Evolutionary conservation across 1,140 invertebrate species (phyloP).

Genomic region (Gonatopus flavifemur): DNA sequence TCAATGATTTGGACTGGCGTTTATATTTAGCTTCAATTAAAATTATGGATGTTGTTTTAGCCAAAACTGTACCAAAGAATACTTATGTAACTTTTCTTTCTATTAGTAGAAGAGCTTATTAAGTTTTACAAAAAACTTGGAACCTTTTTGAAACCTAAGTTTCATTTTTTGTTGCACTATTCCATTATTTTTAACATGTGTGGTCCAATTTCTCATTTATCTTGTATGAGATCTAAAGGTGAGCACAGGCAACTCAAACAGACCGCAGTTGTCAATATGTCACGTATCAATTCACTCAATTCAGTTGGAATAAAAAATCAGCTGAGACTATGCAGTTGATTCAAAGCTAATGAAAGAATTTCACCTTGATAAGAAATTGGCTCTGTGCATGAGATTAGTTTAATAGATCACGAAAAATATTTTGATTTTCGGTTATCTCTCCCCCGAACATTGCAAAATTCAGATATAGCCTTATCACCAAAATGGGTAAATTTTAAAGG

Average conservation of each 20-base stretch:
- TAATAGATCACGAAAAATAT: background rate
- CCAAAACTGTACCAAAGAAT: slow-evolving; percentile 2
- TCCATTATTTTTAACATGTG: slow-evolving; percentile 9
- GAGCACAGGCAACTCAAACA: slow-evolving; percentile 2
- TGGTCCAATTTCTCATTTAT: slow-evolving; percentile 11
- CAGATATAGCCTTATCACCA: background rate
- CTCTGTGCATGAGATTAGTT: background rate
- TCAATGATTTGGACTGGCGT: slow-evolving; percentile 28
- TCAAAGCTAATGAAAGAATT: background rate
- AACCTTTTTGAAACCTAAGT: slow-evolving; percentile 12
- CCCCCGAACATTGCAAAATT: background rate
- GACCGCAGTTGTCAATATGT: background rate
- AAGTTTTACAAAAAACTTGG: slow-evolving; percentile 7
- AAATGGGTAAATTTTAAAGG: too few relatives aligned
- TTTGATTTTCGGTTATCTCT: background rate
- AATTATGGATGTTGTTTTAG: slow-evolving; percentile 7
- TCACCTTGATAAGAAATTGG: background rate
- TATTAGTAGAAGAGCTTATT: slow-evolving; percentile 16
- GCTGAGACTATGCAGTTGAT: slow-evolving; percentile 4
- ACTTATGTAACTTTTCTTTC: slow-evolving; percentile 9
- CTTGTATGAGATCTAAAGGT: too few relatives aligned
- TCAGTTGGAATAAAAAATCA: slow-evolving; percentile 12
- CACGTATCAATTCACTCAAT: slow-evolving; percentile 4
- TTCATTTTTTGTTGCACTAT: slow-evolving; percentile 19
- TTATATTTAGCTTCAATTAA: slow-evolving; percentile 20